Evolutionary conservation across 2,888 invertebrate genomes (phyloP).

Genomic region (Hoplodrina ambigua): DNA sequence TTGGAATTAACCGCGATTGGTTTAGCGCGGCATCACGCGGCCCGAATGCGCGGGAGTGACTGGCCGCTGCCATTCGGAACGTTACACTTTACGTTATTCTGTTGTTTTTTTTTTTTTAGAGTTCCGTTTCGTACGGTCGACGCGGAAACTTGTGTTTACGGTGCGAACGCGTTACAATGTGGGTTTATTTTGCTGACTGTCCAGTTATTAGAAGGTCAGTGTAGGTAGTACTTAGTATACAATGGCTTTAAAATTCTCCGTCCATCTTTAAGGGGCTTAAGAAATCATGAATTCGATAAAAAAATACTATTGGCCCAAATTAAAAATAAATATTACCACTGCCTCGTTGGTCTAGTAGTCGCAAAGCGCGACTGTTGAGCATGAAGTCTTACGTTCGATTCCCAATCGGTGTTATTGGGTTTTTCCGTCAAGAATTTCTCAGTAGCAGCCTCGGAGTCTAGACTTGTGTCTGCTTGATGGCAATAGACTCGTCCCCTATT

Average conservation of each 20-base stretch:
- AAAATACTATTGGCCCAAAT: too few species aligned
- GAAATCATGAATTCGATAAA: too few species aligned
- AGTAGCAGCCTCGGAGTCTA: too few species aligned
- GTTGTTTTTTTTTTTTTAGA: conserved; percentile 66
- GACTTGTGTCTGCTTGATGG: too few species aligned
- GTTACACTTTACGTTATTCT: conserved; percentile 66
- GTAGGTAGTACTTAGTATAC: background rate
- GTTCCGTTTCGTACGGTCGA: conserved; percentile 47
- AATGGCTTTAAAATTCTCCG: too few species aligned
- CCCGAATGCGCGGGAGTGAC: conserved; percentile 77
- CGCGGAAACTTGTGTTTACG: conserved; percentile 48
- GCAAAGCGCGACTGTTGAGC: background rate
- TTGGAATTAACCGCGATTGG: conserved; percentile 54
- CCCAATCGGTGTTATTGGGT: too few species aligned
- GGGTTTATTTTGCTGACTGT: conserved; percentile 38
- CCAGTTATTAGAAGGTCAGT: conserved; percentile 14
- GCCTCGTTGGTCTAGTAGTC: too few species aligned
- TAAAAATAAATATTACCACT: too few species aligned
- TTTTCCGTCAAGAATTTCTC: too few species aligned
- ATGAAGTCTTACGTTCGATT: background rate
- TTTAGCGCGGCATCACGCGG: conserved; percentile 71
- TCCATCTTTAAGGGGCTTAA: too few species aligned
- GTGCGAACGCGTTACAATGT: conserved; percentile 44
- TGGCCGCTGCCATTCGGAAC: conserved; percentile 67
- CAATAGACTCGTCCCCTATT: too few species aligned